These are phyloP conservation scores for Morpho helenor DNA, from an alignment of 2,888 invertebrate genomes.

Conservation along the genomic window DNA sequence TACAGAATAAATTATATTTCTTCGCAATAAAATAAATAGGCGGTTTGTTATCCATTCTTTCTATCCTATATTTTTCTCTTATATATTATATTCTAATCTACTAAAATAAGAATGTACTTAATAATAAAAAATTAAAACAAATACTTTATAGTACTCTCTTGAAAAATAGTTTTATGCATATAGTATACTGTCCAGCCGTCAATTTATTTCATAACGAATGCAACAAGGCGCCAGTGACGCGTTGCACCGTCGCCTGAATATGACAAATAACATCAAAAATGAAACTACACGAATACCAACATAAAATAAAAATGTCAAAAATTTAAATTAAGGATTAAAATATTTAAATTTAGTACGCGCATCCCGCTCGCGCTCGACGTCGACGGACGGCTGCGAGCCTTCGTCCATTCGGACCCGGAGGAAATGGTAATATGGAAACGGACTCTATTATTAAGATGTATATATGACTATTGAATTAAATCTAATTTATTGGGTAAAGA, in stretches of 20 bases:
- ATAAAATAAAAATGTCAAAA: conserved; percentile 80
- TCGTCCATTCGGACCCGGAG: conserved; percentile 31
- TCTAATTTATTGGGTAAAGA: too few relatives aligned
- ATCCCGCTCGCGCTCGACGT: conserved; percentile 52
- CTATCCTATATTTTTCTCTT: too few relatives aligned
- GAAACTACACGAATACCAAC: conserved; percentile 78
- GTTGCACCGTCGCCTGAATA: conserved; percentile 63
- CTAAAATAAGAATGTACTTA: background rate
- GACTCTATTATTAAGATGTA: conserved; percentile 25
- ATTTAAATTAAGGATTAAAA: conserved; percentile 80
- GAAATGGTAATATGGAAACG: conserved; percentile 37
- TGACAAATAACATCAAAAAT: conserved; percentile 79
- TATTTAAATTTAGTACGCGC: conserved; percentile 78
- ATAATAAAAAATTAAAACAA: background rate
- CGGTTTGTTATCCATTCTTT: too few relatives aligned
- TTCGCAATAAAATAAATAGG: too few relatives aligned
- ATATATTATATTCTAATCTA: background rate
- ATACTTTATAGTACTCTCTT: too few relatives aligned
- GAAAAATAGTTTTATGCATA: too few relatives aligned
- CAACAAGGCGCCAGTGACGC: conserved; percentile 62
- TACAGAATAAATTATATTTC: too few relatives aligned
- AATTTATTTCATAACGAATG: conserved; percentile 10
- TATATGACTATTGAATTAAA: too few relatives aligned
- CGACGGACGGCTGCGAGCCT: conserved; percentile 35
- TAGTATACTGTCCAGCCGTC: background rate